These are phyloP conservation scores for Choristoneura rosaceana DNA, from an alignment of 2,888 invertebrate species.

Conservation along the genomic window DNA sequence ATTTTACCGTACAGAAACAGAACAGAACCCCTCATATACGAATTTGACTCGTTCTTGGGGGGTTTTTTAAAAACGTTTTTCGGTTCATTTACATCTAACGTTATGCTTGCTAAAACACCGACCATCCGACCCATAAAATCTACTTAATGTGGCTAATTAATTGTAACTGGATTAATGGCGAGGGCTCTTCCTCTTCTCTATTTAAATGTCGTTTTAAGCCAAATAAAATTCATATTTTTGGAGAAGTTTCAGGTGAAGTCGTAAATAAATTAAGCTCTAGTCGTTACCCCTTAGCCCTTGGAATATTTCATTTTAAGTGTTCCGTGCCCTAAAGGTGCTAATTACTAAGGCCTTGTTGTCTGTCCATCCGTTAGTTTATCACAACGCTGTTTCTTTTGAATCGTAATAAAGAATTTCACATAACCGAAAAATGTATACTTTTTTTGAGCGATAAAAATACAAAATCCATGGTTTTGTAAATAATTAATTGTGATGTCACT, in stretches of 20 bases:
- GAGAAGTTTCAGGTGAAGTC: constrained; percentile 30
- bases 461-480: too few relatives aligned
- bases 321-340: too few relatives aligned
- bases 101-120: neutral
- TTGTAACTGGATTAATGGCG: constrained; percentile 59
- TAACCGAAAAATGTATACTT: too few relatives aligned
- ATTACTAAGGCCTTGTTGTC: too few relatives aligned
- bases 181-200: constrained; percentile 52
- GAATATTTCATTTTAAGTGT: constrained; percentile 28
- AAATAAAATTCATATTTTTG: constrained; percentile 31
- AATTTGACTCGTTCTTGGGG: too few relatives aligned
- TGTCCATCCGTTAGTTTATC: too few relatives aligned
- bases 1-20: too few relatives aligned
- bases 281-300: constrained; percentile 11
- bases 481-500: too few relatives aligned
- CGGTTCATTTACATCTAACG: neutral
- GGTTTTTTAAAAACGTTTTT: neutral
- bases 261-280: constrained; percentile 39
- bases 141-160: constrained; percentile 62
- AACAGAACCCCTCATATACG: too few relatives aligned
- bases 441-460: too few relatives aligned
- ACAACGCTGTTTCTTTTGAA: too few relatives aligned
- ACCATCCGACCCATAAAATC: constrained; percentile 54
- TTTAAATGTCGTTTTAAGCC: constrained; percentile 41
- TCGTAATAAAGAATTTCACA: too few relatives aligned